Evolutionary conservation across 2,888 invertebrate species (phyloP), one percentile per base, ranked within the genome.

Genomic region (Cheilosia grossa): DNA sequence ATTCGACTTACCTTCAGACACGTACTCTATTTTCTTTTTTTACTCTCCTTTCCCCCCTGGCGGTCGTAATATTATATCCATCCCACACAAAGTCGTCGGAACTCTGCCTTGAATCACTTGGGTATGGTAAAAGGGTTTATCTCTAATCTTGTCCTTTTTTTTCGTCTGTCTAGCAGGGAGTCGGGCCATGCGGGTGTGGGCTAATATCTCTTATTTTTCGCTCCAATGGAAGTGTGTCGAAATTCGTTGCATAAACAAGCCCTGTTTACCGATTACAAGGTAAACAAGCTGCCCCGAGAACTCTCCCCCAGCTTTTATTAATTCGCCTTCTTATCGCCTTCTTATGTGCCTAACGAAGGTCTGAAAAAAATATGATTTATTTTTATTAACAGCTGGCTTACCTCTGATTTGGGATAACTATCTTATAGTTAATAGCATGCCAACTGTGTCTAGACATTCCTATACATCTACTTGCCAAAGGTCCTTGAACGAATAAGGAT

Each of bases 251-350:
- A 75, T 67, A 75, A 75, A 75, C 44, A 75, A 51, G 59, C 51
- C 67, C 66, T 51, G 42, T 75, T 75, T 59, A 51, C 58, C 51
- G 75, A 75, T 75, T 75, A 75, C 66, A 59, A 51, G 66, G 75
- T 59, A 67, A 75, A 67, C 66, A 75, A 27, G 58, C 15, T 30
- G 59, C 75, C 66, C 59, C 33, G n/a, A 67, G 51, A 7, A 47
- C 9, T 19, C 17, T 47, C n/a, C 17, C 17, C 9, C 2, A 9
- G 47, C 5, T 19, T 19, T 17, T 47, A 9, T 7, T 47, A 42
- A 42, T 42, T n/a, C 7, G 4, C 6, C 47, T 47, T 47, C 7
- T 19, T n/a, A 5, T 47, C 33, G 21, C 2, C n/a, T n/a, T n/a
- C n/a, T n/a, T n/a, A n/a, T n/a, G n/a, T n/a, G n/a, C n/a, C n/a